Base-by-base conservation (phyloP, 2,113 vertebrate genomes). In the Amblyopsis rosae region DNA sequence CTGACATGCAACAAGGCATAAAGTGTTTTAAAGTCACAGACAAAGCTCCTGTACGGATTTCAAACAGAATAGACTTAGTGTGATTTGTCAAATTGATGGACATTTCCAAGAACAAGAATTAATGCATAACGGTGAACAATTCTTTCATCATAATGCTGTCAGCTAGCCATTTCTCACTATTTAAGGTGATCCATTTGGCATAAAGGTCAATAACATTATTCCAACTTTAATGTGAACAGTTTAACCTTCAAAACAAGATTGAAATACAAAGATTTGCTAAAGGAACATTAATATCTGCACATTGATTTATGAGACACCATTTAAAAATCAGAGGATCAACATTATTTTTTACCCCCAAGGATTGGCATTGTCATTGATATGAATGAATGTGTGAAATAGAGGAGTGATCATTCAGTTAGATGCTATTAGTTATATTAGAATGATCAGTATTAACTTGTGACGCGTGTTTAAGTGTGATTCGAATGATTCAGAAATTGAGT, bases 401-500 rank as follows among this genome's bases (percentile, higher is more conserved):
- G 10, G 58, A 50, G 62, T 83, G 80, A 83, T 81, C 74, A 83
- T 85, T 89, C 79, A 81, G 73, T 83, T 82, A 82, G 75, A 77
- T 53, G 75, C 51, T 41, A 64, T 72, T 87, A 86, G 87, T 86
- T 82, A 67, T n/a, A 79, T 90, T 86, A 86, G 86, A 89, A 85
- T 80, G 77, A 73, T 90, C 77, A 83, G 66, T 82, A 82, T 88
- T 87, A 85, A 89, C 89, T 86, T 86, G 73, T 65, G 82, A 83
- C 83, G 88, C 81, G 86, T 76, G 79, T 86, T 88, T 87, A 89
- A 86, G 84, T 81, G 81, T 88, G 85, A 90, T 91, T 88, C 88
- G 84, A 80, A 79, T 87, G 87, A 87, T 87, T 79, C 81, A 81
- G 75, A 87, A 89, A 86, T 87, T 85, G 81, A 80, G 85, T 79